Base-by-base conservation (phyloP, 1,140 invertebrate genomes). In the Stenopsyche tienmushanensis region DNA sequence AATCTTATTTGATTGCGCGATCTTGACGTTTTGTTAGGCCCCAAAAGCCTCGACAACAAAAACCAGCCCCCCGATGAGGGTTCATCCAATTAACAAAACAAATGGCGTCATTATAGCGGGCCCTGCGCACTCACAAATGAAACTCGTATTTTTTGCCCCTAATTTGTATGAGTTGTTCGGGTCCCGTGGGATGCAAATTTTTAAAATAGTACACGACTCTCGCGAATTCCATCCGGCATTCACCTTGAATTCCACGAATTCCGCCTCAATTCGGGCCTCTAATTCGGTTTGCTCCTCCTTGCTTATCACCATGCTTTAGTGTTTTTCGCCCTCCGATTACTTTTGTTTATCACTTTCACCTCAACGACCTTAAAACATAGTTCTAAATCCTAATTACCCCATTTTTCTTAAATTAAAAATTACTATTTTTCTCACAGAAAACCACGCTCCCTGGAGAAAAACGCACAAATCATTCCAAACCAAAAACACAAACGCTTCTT, bases 1-100 rank as follows among this genome's bases (percentile, higher is more conserved):
- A 58, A 58, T 58, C 26, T 26, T 21, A 41, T 58, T 58, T 58
- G 55, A 58, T 58, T 58, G 55, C 26, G 55, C 26, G 10, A 58
- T 58, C 53, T 58, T 29, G 21, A 13, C 8, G 13, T 34, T 5
- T 34, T 34, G 29, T 13, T 13, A 34, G 29, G n/a, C n/a, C 47
- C 3, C 52, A 17, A 50, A 3, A 55, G n/a, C 9, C 20, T 10
- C 24, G 52, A 49, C 47, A 49, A 49, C 15, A 49, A 49, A 49
- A 21, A 1, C 18, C 9, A 8, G 20, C 2, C 2, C 20, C 18
- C 23, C 55, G 53, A 41, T 17, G 55, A 58, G 39, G 23, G 39
- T 45, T 58, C 55, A 34, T 45, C 55, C 55, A 58, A 58, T 58
- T 58, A 58, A 58, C 55, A 58, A 58, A 58, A 58, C 55, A 58